Conservation (phyloP, 2,797 vertebrate species). For the Sciurus carolinensis region DNA sequence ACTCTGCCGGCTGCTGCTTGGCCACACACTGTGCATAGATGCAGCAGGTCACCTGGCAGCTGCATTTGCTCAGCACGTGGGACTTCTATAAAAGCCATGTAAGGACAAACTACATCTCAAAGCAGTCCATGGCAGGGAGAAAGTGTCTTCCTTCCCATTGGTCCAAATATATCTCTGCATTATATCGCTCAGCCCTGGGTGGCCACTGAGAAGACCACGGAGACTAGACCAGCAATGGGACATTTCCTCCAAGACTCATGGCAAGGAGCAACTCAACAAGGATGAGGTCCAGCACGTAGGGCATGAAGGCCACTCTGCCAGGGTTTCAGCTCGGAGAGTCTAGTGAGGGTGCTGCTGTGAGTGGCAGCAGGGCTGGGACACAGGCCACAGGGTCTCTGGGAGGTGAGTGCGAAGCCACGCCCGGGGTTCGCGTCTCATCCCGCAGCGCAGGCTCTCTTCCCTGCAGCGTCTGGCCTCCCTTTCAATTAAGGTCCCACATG, state of each 20-base stretch:
- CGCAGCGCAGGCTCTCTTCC: neutral
- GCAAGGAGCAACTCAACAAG: neutral
- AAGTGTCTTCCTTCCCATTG: neutral
- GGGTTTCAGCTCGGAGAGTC: neutral
- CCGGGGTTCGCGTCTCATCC: neutral
- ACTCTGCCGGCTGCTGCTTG: rapidly evolving
- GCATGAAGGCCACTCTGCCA: no score
- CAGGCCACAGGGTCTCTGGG: neutral
- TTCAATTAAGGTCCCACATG: neutral
- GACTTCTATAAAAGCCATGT: neutral
- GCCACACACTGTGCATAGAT: neutral
- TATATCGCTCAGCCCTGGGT: neutral
- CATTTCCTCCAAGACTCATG: neutral
- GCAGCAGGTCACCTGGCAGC: no score
- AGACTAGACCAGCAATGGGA: rapidly evolving
- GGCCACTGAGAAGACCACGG: neutral
- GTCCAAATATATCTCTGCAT: neutral
- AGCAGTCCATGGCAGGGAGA: neutral
- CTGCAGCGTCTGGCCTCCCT: neutral
- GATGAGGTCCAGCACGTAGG: rapidly evolving
- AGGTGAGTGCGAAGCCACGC: no score
- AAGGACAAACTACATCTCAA: neutral
- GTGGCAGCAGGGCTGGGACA: neutral
- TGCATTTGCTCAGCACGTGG: neutral
- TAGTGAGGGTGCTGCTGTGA: no score